Evolutionary conservation across 1,140 invertebrate species (phyloP).

Genomic region (Carposina sasakii): DNA sequence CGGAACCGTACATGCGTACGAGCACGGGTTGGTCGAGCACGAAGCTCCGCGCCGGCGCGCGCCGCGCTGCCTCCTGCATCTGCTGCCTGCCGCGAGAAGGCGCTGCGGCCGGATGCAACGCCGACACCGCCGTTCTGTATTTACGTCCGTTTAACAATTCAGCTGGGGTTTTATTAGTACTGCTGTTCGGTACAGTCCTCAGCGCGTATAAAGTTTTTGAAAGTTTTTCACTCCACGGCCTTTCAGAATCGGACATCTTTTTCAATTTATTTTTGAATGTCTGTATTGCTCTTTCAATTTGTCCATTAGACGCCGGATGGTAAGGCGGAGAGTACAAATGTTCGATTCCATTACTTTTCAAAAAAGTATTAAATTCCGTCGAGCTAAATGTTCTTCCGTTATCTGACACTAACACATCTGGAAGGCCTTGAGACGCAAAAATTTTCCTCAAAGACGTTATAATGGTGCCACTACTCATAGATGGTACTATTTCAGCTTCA

Average conservation of each 20-base stretch:
- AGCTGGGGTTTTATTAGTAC: constrained; percentile 27
- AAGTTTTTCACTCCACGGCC: constrained; percentile 58
- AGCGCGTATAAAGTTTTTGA: constrained; percentile 87
- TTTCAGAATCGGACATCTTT: constrained; percentile 1
- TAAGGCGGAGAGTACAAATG: constrained; percentile 34
- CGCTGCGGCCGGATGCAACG: background rate
- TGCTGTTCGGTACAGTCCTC: constrained; percentile 92
- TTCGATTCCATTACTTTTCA: constrained; percentile 37
- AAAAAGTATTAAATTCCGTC: constrained; percentile 41
- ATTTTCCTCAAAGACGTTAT: constrained; percentile 27
- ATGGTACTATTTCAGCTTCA: constrained; percentile 8
- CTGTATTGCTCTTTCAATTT: constrained; percentile 34
- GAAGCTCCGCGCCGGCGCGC: background rate
- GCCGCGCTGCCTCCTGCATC: constrained; percentile 1
- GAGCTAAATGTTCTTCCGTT: constrained; percentile 51
- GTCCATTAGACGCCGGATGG: constrained; percentile 39
- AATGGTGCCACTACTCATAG: background rate
- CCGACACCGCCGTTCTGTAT: constrained; percentile 2
- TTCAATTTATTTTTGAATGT: constrained; percentile 26
- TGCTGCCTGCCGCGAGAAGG: background rate
- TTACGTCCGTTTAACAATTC: constrained; percentile 9
- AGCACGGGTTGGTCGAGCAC: background rate
- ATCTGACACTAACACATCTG: constrained; percentile 44
- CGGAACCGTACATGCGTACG: background rate
- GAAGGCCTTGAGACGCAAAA: constrained; percentile 41